A percentile compares a stretch with the other conserved stretches of the same genome.
These are phyloP conservation scores for Synanthedon tipuliformis DNA, from an alignment of 2,888 invertebrate species.

Conservation along the genomic window DNA sequence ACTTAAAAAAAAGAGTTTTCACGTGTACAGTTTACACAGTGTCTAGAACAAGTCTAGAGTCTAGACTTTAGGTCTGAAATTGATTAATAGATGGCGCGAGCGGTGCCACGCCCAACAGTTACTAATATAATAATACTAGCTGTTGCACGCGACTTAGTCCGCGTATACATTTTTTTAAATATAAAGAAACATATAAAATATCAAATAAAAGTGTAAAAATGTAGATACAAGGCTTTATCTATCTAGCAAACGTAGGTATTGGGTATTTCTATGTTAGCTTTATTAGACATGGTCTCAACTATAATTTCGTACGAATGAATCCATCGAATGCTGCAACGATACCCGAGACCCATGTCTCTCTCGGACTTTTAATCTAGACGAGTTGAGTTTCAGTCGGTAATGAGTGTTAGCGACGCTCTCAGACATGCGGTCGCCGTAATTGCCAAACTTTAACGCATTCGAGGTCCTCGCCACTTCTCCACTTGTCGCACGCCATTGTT, in stretches of 20 bases:
- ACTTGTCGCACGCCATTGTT: slow-evolving; percentile 61
- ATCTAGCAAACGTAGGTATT: not conserved
- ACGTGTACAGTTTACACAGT: too few relatives aligned
- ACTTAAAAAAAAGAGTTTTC: too few relatives aligned
- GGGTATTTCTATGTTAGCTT: slow-evolving; percentile 7
- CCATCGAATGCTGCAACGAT: slow-evolving; percentile 21
- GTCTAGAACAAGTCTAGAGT: too few relatives aligned
- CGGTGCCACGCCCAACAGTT: too few relatives aligned
- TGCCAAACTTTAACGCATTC: slow-evolving; percentile 63
- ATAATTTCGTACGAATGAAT: slow-evolving; percentile 33
- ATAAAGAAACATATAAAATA: too few relatives aligned
- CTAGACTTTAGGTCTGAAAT: too few relatives aligned
- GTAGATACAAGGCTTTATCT: too few relatives aligned
- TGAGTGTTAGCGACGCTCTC: slow-evolving; percentile 65
- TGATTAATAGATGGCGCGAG: too few relatives aligned
- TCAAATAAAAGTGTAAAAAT: too few relatives aligned
- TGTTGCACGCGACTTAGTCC: too few relatives aligned
- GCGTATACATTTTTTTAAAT: too few relatives aligned
- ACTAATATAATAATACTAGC: too few relatives aligned
- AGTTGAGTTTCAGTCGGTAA: slow-evolving; percentile 60
- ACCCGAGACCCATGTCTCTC: slow-evolving; percentile 38
- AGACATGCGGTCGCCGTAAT: slow-evolving; percentile 69
- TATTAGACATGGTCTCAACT: slow-evolving; percentile 16
- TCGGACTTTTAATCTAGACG: slow-evolving; percentile 62
- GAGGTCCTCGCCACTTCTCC: slow-evolving; percentile 35